Evolutionary conservation across 1,140 invertebrate species (phyloP), one percentile per base, ranked within the genome.

Genomic region (Diorhabda sublineata): DNA sequence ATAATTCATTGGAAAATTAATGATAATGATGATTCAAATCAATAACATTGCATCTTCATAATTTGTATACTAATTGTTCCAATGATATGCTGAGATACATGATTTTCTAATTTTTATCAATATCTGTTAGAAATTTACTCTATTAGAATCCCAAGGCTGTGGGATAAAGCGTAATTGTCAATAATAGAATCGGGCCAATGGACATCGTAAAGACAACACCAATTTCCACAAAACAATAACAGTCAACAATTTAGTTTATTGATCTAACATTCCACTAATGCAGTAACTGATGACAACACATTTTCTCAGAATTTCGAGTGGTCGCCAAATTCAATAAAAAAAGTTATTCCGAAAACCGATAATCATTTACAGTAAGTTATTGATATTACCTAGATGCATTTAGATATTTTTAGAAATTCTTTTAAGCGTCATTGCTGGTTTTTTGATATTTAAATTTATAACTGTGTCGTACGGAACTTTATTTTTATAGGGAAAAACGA

Each of bases 371-470:
- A 52, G 47, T 52, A 52, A 52, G 47, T 52, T 52, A 52, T 52
- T 52, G 47, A 8, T 8, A 52, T 52, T 6, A n/a, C 47, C n/a
- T 52, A 6, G 47, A 52, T 52, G 47, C 47, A 52, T 52, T 52
- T 52, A 52, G 47, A 52, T 52, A 52, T 52, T 52, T 52, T n/a
- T n/a, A 52, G 47, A 52, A 52, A 52, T 52, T 52, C 47, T 52
- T 52, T 52, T 6, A 26, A 26, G n/a, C 47, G 6, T 52, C 47
- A 52, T 52, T 4, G 47, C 2, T n/a, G 47, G 6, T 52, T 3
- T 52, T 52, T 52, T 52, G 47, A n/a, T 52, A 52, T 52, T n/a
- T 52, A 52, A 52, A 52, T 8, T 26, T 52, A n/a, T n/a, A 52
- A 4, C 47, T 8, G 47, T 52, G 47, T 6, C 47, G 47, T 52